A percentile compares a stretch with the other conserved stretches of the same genome.
phyloP scores from a whole-genome alignment of 92 coral and sea anemone species.

The Galaxea fascicularis region DNA sequence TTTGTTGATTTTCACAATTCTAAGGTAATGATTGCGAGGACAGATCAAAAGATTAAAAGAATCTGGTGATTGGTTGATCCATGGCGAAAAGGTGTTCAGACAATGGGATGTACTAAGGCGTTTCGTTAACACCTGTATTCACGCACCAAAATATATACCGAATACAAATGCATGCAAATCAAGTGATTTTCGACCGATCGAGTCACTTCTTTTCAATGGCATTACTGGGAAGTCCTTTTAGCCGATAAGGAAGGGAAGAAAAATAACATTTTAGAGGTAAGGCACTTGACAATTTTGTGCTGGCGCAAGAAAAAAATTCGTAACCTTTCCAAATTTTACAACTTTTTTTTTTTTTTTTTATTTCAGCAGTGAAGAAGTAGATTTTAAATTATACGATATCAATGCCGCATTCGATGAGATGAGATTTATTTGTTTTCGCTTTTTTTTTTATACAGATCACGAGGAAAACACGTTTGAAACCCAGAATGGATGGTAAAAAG shows the following conservation, averaged over 20 bases:
- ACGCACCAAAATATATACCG: background rate
- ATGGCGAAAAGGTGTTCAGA: background rate
- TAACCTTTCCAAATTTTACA: too few relatives aligned
- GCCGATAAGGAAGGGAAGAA: background rate
- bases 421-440: background rate
- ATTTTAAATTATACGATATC: constrained; percentile 20
- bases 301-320: too few relatives aligned
- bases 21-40: background rate
- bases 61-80: constrained; percentile 11
- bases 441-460: background rate
- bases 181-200: background rate
- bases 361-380: background rate
- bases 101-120: background rate
- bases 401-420: background rate
- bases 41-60: constrained; percentile 21
- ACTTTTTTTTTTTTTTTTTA: too few relatives aligned
- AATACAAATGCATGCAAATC: background rate
- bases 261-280: background rate
- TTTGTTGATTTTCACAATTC: background rate
- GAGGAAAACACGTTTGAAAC: background rate
- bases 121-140: constrained; percentile 15
- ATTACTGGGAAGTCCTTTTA: background rate
- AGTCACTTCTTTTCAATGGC: background rate
- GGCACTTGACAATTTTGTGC: background rate
- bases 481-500: background rate